These are phyloP conservation scores for Ptyas mucosa DNA, from an alignment of 2,113 vertebrate genomes.

Conservation along the genomic window DNA sequence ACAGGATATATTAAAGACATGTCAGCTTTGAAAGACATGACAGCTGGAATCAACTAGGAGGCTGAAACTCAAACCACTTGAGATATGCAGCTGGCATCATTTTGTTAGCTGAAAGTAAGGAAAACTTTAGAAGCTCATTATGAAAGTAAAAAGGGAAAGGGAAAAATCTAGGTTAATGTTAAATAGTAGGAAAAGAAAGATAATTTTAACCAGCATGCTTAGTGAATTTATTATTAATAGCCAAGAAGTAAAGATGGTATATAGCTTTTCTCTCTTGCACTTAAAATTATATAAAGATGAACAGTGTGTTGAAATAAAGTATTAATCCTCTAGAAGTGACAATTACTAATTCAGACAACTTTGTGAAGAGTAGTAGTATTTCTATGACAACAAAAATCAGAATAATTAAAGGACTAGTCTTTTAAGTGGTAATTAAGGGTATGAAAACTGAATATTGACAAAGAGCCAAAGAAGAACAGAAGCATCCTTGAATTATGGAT, in stretches of 20 bases:
- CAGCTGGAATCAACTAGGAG: neutral
- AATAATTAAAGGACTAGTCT: neutral
- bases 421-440: neutral
- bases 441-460: neutral
- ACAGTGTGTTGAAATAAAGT: neutral
- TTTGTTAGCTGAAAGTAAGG: neutral
- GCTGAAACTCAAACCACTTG: neutral
- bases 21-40: neutral
- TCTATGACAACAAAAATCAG: neutral
- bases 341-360: neutral
- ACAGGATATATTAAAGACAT: neutral
- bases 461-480: neutral
- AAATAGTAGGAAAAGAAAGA: neutral
- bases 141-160: neutral
- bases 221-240: neutral
- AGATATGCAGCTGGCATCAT: neutral
- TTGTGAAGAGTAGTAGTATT: neutral
- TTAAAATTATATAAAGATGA: neutral
- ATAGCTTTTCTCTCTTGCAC: neutral
- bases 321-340: neutral
- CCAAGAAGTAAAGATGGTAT: neutral
- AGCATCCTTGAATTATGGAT: neutral
- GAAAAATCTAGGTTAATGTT: neutral
- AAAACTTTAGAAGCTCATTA: neutral
- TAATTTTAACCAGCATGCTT: neutral